phyloP scores from a whole-genome alignment of 2,113 vertebrate genomes.

The Mobula hypostoma region DNA sequence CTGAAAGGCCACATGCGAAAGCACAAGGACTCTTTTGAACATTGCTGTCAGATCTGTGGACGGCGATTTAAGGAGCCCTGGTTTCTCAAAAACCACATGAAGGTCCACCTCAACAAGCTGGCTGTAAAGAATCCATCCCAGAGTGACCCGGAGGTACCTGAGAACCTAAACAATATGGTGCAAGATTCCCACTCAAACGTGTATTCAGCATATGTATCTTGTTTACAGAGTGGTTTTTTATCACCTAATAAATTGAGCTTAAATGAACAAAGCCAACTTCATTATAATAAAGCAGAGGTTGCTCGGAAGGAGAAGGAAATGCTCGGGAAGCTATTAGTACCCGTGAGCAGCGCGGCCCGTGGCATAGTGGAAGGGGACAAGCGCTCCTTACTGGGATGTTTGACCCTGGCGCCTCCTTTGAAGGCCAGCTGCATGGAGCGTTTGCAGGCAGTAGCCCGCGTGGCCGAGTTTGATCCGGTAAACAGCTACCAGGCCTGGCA shows the following conservation, averaged over 20 bases:
- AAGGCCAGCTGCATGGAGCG: conserved; percentile 98
- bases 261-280: conserved; percentile 78
- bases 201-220: conserved; percentile 91
- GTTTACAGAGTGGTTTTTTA: conserved; percentile 89
- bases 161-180: conserved; percentile 76
- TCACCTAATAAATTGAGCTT: conserved; percentile 80
- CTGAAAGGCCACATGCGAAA: conserved; percentile 98
- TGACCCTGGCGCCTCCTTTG: conserved; percentile 89
- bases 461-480: conserved; percentile 95
- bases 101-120: conserved; percentile 95
- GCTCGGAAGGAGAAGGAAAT: conserved; percentile 92
- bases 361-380: conserved; percentile 82
- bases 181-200: conserved; percentile 91
- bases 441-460: conserved; percentile 90
- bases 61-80: conserved; percentile 97
- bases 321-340: conserved; percentile 84
- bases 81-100: conserved; percentile 99
- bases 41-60: conserved; percentile 96
- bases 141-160: conserved; percentile 61
- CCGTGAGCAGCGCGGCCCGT: conserved; percentile 77
- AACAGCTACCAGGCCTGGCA: conserved; percentile 98
- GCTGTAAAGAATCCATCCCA: conserved; percentile 90
- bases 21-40: conserved; percentile 98
- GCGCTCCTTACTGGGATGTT: conserved; percentile 86
- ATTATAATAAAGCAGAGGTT: conserved; percentile 75